Percentiles rank a stretch among this genome's conserved stretches.
Conservation (phyloP, 2,888 invertebrate genomes). For the Teleogryllus oceanicus region DNA sequence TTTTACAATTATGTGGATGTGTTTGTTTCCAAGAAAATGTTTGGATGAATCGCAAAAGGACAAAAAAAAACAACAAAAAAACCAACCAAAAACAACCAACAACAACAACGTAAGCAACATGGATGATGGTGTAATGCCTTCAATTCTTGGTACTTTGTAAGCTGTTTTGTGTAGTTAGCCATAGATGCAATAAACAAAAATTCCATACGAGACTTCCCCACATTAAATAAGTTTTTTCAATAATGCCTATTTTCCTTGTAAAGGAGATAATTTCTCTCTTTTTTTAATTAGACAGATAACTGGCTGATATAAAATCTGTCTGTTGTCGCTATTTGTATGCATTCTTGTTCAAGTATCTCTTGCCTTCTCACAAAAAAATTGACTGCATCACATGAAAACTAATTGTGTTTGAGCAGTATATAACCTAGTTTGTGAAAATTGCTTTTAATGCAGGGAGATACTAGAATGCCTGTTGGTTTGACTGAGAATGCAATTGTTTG, state of each 20-base stretch:
- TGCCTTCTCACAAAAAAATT: too few species aligned
- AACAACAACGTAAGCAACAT: constrained; percentile 26
- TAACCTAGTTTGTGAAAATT: too few species aligned
- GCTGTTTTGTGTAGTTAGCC: constrained; percentile 38
- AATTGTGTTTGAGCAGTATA: too few species aligned
- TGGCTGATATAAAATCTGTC: too few species aligned
- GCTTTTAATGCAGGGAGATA: too few species aligned
- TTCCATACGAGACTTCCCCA: constrained; percentile 18
- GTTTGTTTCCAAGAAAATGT: constrained; percentile 30
- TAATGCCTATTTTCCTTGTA: neutral
- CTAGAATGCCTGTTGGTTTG: too few species aligned
- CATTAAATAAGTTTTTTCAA: neutral
- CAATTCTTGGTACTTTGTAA: constrained; percentile 38
- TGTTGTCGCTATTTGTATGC: too few species aligned
- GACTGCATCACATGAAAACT: too few species aligned
- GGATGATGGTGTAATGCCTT: constrained; percentile 34
- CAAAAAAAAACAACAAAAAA: neutral
- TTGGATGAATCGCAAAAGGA: constrained; percentile 26
- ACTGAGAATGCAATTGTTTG: too few species aligned
- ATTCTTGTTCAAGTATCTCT: too few species aligned
- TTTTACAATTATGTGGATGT: constrained; percentile 19
- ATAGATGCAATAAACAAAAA: constrained; percentile 35
- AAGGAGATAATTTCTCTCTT: neutral
- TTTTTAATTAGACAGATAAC: too few species aligned
- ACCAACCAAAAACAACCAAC: constrained; percentile 19